Evolutionary conservation across 2,113 vertebrate genomes (phyloP).

Genomic region (Notiomystis cincta): DNA sequence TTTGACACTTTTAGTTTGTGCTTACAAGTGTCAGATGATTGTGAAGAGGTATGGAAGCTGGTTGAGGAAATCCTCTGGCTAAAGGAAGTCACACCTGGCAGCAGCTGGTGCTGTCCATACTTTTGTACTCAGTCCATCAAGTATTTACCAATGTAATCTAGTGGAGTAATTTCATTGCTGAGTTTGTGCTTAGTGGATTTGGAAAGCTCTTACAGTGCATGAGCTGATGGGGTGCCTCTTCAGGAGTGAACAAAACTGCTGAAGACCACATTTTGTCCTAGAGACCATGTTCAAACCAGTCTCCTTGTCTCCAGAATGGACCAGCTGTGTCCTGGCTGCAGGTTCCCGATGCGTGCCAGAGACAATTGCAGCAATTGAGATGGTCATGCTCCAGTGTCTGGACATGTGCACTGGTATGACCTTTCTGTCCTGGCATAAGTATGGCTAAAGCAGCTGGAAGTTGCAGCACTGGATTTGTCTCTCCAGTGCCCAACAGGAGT

Average conservation of each 20-base stretch:
- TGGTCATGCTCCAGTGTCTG: neutral
- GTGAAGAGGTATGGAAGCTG: neutral
- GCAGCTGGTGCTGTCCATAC: neutral
- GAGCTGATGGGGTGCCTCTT: neutral
- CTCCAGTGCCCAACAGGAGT: no score
- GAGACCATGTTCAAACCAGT: neutral
- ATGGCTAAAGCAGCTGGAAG: neutral
- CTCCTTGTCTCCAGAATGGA: neutral
- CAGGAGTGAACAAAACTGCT: neutral
- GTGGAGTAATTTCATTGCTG: neutral
- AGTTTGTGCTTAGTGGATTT: neutral
- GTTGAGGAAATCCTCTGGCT: neutral
- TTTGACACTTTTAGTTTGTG: neutral
- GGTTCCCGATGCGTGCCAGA: fast-evolving
- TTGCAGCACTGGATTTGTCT: neutral
- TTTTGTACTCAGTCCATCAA: neutral
- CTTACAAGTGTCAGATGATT: neutral
- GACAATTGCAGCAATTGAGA: neutral
- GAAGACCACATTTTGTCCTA: neutral
- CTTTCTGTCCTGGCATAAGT: neutral
- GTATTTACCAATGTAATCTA: neutral
- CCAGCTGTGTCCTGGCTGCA: neutral
- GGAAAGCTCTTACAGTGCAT: neutral
- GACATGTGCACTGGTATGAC: no score
- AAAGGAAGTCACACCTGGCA: neutral